Percentiles rank a stretch among this genome's conserved stretches.
These are phyloP conservation scores for Rhagonycha lutea DNA, from an alignment of 2,888 invertebrate species.

Conservation along the genomic window DNA sequence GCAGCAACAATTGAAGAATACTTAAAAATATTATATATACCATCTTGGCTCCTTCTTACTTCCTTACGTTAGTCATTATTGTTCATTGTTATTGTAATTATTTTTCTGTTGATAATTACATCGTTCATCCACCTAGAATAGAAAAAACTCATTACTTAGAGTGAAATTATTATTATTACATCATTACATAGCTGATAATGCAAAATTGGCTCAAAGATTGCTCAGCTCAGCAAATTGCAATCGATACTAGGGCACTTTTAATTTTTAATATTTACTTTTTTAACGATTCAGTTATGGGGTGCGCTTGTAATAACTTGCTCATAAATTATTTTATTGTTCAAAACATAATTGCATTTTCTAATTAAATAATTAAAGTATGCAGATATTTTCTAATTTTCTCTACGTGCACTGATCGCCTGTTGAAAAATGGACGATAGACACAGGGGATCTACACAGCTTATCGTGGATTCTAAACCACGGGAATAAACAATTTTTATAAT, in stretches of 20 bases:
- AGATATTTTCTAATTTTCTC: no score
- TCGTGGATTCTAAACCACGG: no score
- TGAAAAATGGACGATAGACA: no score
- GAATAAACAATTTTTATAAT: no score
- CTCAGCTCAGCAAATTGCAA: not conserved
- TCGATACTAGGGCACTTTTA: not conserved
- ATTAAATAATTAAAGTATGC: not conserved
- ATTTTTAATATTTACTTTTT: not conserved
- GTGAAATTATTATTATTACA: not conserved
- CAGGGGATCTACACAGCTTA: no score
- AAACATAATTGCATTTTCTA: not conserved
- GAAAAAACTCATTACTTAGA: not conserved
- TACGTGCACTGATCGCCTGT: no score
- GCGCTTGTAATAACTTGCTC: no score
- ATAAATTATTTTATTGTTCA: not conserved
- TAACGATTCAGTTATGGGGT: not conserved
- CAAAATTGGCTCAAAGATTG: not conserved
- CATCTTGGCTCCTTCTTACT: not conserved
- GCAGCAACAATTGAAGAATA: constrained; percentile 43
- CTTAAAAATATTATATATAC: not conserved
- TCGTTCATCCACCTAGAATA: not conserved
- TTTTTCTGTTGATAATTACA: not conserved
- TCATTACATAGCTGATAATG: not conserved
- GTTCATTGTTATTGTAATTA: not conserved
- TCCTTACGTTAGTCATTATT: not conserved